Base-by-base conservation (phyloP, 2,888 invertebrate species). In the Hydrotaea diabolus region DNA sequence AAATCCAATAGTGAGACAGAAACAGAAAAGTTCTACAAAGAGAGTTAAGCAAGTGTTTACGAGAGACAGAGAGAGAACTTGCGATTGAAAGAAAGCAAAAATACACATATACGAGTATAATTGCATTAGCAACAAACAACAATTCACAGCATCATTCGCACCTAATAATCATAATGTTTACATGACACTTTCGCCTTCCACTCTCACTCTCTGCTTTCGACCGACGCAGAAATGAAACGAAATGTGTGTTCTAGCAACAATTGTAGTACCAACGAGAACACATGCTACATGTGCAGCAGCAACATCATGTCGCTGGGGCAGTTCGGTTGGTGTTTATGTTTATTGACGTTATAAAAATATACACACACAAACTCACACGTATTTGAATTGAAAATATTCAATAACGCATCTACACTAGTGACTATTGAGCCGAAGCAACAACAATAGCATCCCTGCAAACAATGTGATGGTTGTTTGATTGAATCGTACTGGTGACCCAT, bases 121-220 rank as follows among this genome's bases (percentile, higher is more conserved):
- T 86, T 85, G 82, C 82, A 80, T 85, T 80, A 82, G 79, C 82
- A 36, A 55, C 26, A 74, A 74, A 73, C 75, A 74, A 73, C 75
- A 77, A 83, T 83, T 83, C 79, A 79, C 83, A 73, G 76, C 77
- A 85, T 85, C 85, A 82, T 85, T 85, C 85, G 82, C 85, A 85
- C 85, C 85, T 85, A 82, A 85, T 85, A 82, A 85, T 82, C 82
- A 82, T 80, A 85, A 74, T 85, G 82, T 79, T 85, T 82, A 82
- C 82, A 82, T 77, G 73, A 79, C 66, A 79, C 66, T 55, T 17
- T 73, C 39, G 39, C 55, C 62, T 62, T 26, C 26, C 66, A 19
- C 31, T 36, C 49, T 17, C 77, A 17, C 55, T 57, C 62, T 46
- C 59, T 75, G 36, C n/a, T 46, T 2, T 21, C 71, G n/a, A 59